Conservation (phyloP, 2,888 invertebrate species). For the Noctua pronuba region DNA sequence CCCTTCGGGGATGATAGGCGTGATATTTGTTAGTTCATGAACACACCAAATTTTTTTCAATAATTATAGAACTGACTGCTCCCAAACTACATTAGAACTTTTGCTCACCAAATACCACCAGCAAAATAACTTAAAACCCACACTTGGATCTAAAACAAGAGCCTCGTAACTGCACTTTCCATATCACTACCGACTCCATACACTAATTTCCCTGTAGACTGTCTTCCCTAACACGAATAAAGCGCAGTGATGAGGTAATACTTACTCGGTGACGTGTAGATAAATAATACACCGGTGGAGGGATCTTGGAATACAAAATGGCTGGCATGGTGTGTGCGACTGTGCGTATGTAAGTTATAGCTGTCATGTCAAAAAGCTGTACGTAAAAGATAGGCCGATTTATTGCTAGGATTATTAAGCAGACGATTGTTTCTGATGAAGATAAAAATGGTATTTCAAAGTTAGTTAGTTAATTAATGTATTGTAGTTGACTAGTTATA, state of each 20-base stretch:
- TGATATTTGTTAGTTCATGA: background rate
- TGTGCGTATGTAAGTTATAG: background rate
- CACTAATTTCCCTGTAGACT: conserved; percentile 61
- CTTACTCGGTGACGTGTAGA: conserved; percentile 52
- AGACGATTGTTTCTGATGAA: background rate
- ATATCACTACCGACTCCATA: conserved; percentile 49
- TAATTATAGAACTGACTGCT: background rate
- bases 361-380: background rate
- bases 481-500: background rate
- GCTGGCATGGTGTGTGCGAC: conserved; percentile 1
- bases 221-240: conserved; percentile 45
- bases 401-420: background rate
- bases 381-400: background rate
- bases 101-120: background rate
- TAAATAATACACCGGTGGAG: conserved; percentile 40
- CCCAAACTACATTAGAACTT: background rate
- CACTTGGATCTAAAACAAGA: conserved; percentile 25
- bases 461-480: background rate
- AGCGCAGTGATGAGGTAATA: conserved; percentile 49
- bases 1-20: background rate
- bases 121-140: background rate
- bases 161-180: conserved; percentile 50
- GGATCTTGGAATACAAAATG: conserved; percentile 38
- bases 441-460: background rate
- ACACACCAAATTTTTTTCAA: background rate